Percentiles rank a stretch among this genome's conserved stretches.
phyloP scores from a whole-genome alignment of 1,140 invertebrate genomes.

The Drosophila triauraria region DNA sequence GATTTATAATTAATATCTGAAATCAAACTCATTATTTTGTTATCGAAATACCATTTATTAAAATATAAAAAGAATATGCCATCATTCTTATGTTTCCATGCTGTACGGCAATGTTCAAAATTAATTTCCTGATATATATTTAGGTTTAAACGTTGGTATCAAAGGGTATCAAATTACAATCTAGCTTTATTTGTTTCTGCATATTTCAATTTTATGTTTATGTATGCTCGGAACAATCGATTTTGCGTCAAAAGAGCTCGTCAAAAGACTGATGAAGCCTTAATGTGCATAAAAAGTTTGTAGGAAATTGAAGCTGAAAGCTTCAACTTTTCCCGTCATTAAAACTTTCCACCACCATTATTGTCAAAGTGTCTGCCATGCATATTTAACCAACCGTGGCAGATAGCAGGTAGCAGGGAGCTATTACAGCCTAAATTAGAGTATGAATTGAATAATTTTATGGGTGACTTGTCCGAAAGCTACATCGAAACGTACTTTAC shows the following conservation, averaged over 20 bases:
- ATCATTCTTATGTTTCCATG: too few species aligned
- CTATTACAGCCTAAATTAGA: constrained; percentile 10
- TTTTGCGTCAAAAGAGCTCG: not conserved
- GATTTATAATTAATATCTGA: too few species aligned
- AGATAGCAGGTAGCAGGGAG: constrained; percentile 2
- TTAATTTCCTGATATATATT: too few species aligned
- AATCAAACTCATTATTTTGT: too few species aligned
- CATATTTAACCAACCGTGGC: constrained; percentile 27
- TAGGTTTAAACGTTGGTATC: too few species aligned
- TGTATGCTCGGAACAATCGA: constrained; percentile 18
- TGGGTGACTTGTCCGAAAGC: constrained; percentile 5
- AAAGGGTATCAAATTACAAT: not conserved
- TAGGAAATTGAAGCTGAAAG: constrained; percentile 41
- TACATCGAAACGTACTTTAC: constrained; percentile 37
- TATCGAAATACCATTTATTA: too few species aligned
- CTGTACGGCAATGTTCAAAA: too few species aligned
- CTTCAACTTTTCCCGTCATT: constrained; percentile 44
- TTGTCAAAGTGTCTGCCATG: constrained; percentile 24
- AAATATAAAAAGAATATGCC: too few species aligned
- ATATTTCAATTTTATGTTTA: not conserved
- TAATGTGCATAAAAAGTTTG: constrained; percentile 30
- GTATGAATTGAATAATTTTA: constrained; percentile 31
- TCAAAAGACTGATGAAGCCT: constrained; percentile 25
- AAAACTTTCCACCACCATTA: constrained; percentile 41
- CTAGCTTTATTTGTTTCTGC: not conserved